Conservation (phyloP, 2,113 vertebrate species). For the Diadophis punctatus region DNA sequence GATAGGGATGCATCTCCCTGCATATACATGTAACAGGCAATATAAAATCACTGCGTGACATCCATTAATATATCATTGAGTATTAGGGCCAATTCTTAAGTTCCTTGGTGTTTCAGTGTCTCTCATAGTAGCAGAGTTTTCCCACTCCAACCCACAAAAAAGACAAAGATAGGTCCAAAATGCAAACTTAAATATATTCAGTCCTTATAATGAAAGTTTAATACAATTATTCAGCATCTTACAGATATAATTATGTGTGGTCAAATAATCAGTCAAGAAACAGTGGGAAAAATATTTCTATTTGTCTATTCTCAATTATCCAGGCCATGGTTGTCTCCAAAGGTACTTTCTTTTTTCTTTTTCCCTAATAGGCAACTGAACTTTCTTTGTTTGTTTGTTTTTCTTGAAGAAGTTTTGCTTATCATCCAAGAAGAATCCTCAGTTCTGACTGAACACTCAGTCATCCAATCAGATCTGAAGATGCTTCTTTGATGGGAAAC, state of each 20-base stretch:
- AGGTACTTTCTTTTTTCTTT: too few relatives aligned
- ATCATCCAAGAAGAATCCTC: too few relatives aligned
- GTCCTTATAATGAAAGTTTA: background rate
- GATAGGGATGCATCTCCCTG: too few relatives aligned
- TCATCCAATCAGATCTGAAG: too few relatives aligned
- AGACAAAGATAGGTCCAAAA: background rate
- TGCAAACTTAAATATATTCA: background rate
- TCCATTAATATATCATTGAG: background rate
- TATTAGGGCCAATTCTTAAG: background rate
- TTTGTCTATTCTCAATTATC: background rate
- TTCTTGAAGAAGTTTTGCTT: too few relatives aligned
- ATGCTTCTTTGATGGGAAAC: too few relatives aligned
- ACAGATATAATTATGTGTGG: background rate
- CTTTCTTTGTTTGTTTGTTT: too few relatives aligned
- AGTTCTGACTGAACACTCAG: too few relatives aligned
- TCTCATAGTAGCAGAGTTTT: background rate
- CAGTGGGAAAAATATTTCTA: background rate
- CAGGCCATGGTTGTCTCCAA: too few relatives aligned
- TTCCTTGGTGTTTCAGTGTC: background rate
- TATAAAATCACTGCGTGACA: too few relatives aligned
- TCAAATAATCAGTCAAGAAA: background rate
- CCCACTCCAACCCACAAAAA: background rate
- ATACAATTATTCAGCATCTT: background rate
- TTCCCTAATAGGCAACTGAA: too few relatives aligned
- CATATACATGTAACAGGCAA: too few relatives aligned